Evolutionary conservation across 2,113 vertebrate genomes (phyloP).

Genomic region (Formicarius rufipectus): DNA sequence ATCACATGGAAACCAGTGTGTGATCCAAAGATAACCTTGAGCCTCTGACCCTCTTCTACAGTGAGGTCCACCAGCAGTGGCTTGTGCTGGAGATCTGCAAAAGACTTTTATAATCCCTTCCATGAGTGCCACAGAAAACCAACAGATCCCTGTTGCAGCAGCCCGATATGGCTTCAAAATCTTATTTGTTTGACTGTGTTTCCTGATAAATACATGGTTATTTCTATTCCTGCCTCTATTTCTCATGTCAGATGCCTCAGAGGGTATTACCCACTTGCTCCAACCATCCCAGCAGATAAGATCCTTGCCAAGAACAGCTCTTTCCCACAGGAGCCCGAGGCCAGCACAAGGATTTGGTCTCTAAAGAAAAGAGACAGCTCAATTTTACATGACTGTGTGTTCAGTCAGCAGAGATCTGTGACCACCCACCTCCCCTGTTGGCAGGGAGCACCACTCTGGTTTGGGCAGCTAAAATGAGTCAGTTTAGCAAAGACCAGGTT

Average conservation of each 20-base stretch:
- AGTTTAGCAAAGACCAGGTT: neutral
- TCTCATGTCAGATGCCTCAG: neutral
- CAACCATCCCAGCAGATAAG: neutral
- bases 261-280: neutral
- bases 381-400: fast-evolving
- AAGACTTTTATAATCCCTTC: constrained; percentile 84
- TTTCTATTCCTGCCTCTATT: neutral
- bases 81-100: constrained; percentile 97
- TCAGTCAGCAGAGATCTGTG: neutral
- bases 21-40: constrained; percentile 99
- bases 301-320: neutral
- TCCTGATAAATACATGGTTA: neutral
- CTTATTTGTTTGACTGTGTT: neutral
- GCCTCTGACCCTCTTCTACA: constrained; percentile 96
- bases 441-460: neutral
- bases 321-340: neutral
- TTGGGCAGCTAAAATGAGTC: neutral
- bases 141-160: neutral
- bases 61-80: constrained; percentile 96
- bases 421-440: neutral
- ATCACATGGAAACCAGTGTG: constrained; percentile 98
- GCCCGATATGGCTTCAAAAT: neutral
- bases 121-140: constrained; percentile 45
- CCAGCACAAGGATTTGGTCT: neutral
- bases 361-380: neutral